Base-by-base conservation (phyloP, 2,888 invertebrate species). In the Leptopterna dolabrata region DNA sequence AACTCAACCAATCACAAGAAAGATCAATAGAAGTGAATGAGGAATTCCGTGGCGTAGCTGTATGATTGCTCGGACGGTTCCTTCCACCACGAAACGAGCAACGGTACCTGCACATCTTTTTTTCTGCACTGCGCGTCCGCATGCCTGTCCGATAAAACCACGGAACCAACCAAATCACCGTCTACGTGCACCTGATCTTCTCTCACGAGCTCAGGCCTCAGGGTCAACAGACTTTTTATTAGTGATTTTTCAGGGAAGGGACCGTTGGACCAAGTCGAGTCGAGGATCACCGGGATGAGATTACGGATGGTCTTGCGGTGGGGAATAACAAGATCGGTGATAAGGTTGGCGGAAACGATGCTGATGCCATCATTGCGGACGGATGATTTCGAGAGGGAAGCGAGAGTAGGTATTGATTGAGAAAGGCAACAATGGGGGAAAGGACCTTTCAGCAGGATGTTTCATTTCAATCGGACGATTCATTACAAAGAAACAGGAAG, bases 111-210 rank as follows among this genome's bases (percentile, higher is more conserved):
- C n/a, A 36, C 73, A 41, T 36, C 3, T 36, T 73, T 73, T 73
- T 73, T 73, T 73, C 36, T 30, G 13, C 27, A 27, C 71, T 4
- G 27, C 30, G 13, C 71, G 19, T 14, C 36, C 30, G 16, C 29
- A 16, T 16, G 16, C 36, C 41, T 30, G 29, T 41, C 73, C 71
- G 9, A 73, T 24, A 63, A 73, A 41, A 73, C 73, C 73, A 9
- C 73, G 19, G 36, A 41, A 30, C 19, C 73, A 3, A 36, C 73
- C 73, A 73, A 73, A n/a, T 19, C 41, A 36, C 30, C 3, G 41
- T 16, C 73, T 73, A 73, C 73, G 73, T 73, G 73, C 73, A 73
- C 36, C 30, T 73, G 73, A 73, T 73, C 36, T 16, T 24, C 73
- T 19, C 11, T 63, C n/a, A n/a, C n/a, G n/a, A n/a, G n/a, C n/a